Conservation (phyloP, 1,140 invertebrate species). For the Gyrodactylus salaris region DNA sequence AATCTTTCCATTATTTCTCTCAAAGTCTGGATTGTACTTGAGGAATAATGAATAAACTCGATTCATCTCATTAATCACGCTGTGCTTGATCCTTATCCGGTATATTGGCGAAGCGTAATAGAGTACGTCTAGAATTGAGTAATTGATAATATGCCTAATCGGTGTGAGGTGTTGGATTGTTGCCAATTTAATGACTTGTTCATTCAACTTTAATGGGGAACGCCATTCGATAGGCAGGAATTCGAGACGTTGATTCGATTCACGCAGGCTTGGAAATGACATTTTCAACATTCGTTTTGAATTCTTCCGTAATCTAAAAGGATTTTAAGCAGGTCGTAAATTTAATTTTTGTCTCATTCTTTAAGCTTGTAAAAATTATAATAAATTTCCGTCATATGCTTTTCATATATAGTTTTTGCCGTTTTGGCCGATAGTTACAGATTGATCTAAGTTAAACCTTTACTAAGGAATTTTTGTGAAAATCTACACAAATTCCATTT, state of each 20-base stretch:
- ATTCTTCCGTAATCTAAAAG: constrained; percentile 24
- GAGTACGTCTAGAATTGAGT: constrained; percentile 42
- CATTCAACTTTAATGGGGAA: constrained; percentile 31
- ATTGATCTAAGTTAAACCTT: too few species aligned
- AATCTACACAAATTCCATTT: too few species aligned
- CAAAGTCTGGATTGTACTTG: constrained; percentile 31
- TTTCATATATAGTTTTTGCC: too few species aligned
- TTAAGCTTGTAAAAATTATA: too few species aligned
- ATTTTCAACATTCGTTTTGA: constrained; percentile 28
- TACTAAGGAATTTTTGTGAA: too few species aligned
- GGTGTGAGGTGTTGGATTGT: constrained; percentile 31
- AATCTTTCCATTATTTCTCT: constrained; percentile 31
- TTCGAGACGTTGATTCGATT: constrained; percentile 26
- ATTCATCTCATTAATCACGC: constrained; percentile 33
- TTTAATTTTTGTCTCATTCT: too few species aligned
- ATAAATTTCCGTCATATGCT: too few species aligned
- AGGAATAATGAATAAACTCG: constrained; percentile 35
- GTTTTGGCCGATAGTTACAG: too few species aligned
- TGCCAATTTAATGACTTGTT: constrained; percentile 28
- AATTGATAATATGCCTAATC: constrained; percentile 32
- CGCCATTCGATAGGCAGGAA: constrained; percentile 40
- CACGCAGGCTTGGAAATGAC: constrained; percentile 25
- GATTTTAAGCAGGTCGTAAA: not conserved
- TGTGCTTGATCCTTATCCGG: constrained; percentile 34
- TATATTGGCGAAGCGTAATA: constrained; percentile 45